Conservation (phyloP, 2,113 vertebrate species). For the Myrmecophaga tridactyla region DNA sequence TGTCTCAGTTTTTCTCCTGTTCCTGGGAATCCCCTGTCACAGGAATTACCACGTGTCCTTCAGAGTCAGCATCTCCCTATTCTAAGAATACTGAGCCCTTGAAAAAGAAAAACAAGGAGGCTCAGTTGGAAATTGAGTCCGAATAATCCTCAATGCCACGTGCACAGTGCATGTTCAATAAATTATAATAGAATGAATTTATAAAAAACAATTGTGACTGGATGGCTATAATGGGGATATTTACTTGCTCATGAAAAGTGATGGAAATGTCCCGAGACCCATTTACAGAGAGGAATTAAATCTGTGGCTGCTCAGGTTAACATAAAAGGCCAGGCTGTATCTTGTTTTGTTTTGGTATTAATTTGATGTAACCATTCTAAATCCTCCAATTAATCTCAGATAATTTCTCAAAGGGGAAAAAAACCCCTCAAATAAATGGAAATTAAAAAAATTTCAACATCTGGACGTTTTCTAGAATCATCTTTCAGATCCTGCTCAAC, state of each 20-base stretch:
- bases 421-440: background rate
- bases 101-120: background rate
- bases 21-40: background rate
- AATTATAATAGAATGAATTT: background rate
- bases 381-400: background rate
- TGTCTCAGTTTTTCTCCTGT: background rate
- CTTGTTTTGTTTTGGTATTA: background rate
- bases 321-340: background rate
- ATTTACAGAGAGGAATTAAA: background rate
- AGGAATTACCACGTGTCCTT: background rate
- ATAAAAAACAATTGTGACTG: background rate
- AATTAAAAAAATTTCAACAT: constrained; percentile 13
- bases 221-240: background rate
- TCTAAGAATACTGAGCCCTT: background rate
- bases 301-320: background rate
- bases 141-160: background rate
- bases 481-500: background rate
- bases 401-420: background rate
- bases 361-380: background rate
- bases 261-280: background rate
- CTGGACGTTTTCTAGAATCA: background rate
- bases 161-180: background rate
- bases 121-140: background rate
- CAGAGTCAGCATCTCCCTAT: background rate
- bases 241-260: background rate